A percentile compares a stretch with the other conserved stretches of the same genome.
Conservation (phyloP, 2,113 vertebrate species). For the Plotosus lineatus region DNA sequence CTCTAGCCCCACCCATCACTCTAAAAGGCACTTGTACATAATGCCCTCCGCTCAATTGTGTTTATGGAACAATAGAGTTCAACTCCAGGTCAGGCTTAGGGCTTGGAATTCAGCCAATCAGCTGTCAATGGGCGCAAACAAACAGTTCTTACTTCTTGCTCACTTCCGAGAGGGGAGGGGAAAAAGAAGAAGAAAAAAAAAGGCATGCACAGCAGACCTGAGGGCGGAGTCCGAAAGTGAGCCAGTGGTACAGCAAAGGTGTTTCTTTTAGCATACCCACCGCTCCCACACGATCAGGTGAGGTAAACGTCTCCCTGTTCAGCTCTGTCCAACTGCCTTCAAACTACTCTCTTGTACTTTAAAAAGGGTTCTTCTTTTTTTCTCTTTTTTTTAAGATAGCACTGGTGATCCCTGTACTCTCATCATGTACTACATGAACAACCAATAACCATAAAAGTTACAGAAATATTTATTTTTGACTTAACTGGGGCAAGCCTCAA, state of each 20-base stretch:
- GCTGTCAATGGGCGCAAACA: constrained; percentile 84
- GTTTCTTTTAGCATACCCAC: constrained; percentile 19
- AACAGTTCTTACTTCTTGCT: constrained; percentile 50
- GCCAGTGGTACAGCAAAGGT: constrained; percentile 33
- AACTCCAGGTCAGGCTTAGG: constrained; percentile 86
- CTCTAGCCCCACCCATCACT: constrained; percentile 59
- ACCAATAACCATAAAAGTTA: not conserved
- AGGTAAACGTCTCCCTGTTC: not conserved
- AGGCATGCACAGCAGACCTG: constrained; percentile 21
- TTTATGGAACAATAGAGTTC: constrained; percentile 86
- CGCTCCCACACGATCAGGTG: constrained; percentile 1
- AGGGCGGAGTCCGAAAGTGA: constrained; percentile 18
- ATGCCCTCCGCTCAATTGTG: constrained; percentile 79
- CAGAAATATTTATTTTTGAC: not conserved
- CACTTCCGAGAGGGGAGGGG: constrained; percentile 43
- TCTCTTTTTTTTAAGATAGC: not conserved
- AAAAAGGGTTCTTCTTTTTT: not conserved
- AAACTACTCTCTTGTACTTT: not conserved
- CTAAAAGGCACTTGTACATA: constrained; percentile 83
- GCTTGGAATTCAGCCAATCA: constrained; percentile 82
- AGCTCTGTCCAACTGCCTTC: not conserved
- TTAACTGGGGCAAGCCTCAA: too few relatives aligned
- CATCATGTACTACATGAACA: not conserved
- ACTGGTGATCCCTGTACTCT: not conserved
- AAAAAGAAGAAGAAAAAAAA: too few relatives aligned